These are phyloP conservation scores for Oceanites oceanicus DNA, from an alignment of 2,113 vertebrate species.

Conservation along the genomic window DNA sequence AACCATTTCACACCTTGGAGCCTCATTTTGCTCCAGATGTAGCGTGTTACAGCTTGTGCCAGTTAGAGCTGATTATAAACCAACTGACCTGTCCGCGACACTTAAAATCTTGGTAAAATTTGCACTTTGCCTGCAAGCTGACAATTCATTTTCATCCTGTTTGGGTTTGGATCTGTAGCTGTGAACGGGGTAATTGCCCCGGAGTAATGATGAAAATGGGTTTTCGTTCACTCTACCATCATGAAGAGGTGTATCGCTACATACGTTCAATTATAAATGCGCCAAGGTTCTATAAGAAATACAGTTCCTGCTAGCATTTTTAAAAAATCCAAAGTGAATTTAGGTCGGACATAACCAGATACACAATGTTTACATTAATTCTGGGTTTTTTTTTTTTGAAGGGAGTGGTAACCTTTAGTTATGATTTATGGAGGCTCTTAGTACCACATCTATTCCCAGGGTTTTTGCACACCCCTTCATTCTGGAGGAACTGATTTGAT, in stretches of 20 bases:
- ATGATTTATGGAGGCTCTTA: neutral
- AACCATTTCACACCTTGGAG: slow-evolving; percentile 38
- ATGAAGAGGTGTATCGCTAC: neutral
- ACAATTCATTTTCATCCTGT: neutral
- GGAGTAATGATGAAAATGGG: neutral
- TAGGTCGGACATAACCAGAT: neutral
- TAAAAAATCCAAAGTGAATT: neutral
- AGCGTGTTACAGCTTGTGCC: neutral
- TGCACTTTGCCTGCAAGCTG: neutral
- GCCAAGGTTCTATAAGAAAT: neutral
- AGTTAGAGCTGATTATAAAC: neutral
- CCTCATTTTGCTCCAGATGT: slow-evolving; percentile 9
- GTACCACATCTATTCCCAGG: neutral
- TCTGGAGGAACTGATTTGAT: neutral
- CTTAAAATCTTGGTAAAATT: slow-evolving; percentile 2
- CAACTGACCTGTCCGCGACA: neutral
- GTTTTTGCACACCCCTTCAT: slow-evolving; percentile 39
- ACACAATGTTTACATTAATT: neutral
- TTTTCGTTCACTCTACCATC: neutral
- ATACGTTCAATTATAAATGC: fast-evolving
- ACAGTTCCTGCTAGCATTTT: neutral
- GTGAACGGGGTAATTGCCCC: neutral
- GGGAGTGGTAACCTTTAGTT: neutral
- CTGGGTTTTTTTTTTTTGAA: neutral
- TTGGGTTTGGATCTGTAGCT: neutral